phyloP scores from a whole-genome alignment of 2,888 invertebrate species.

The Axea sp. region DNA sequence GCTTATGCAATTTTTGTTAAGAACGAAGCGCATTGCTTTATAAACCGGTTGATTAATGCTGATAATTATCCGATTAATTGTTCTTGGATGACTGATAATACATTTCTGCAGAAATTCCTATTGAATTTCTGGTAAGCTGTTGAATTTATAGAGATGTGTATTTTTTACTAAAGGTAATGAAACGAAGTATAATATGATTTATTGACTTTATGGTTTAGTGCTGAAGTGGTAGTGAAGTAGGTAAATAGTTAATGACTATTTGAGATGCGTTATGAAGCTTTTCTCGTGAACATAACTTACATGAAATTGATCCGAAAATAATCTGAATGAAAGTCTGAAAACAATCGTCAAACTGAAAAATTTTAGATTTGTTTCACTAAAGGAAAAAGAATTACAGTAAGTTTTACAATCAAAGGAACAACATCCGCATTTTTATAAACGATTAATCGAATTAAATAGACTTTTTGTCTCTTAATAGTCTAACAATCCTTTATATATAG shows the following conservation, averaged over 20 bases:
- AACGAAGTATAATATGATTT: slow-evolving; percentile 12
- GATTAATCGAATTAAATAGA: no score
- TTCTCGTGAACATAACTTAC: no score
- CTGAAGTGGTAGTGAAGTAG: slow-evolving; percentile 13
- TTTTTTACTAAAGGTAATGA: background rate
- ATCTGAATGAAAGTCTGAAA: no score
- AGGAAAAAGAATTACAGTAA: no score
- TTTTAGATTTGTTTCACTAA: no score
- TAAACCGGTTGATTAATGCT: slow-evolving; percentile 38
- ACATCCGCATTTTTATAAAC: no score
- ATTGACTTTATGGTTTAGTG: background rate
- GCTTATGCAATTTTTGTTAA: slow-evolving; percentile 16
- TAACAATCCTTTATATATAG: no score
- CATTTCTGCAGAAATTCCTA: slow-evolving; percentile 16
- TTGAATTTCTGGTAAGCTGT: slow-evolving; percentile 43
- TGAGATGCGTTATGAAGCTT: no score
- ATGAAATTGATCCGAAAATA: no score
- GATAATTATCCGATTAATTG: slow-evolving; percentile 52
- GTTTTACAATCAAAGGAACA: no score
- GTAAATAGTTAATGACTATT: slow-evolving; percentile 1
- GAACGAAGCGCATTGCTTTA: slow-evolving; percentile 4
- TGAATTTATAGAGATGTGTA: slow-evolving; percentile 4
- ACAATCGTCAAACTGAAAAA: no score
- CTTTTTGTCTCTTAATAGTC: no score
- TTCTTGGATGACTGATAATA: slow-evolving; percentile 32